Conservation (phyloP, 2,113 vertebrate genomes). For the Myanophis thanlyinensis region DNA sequence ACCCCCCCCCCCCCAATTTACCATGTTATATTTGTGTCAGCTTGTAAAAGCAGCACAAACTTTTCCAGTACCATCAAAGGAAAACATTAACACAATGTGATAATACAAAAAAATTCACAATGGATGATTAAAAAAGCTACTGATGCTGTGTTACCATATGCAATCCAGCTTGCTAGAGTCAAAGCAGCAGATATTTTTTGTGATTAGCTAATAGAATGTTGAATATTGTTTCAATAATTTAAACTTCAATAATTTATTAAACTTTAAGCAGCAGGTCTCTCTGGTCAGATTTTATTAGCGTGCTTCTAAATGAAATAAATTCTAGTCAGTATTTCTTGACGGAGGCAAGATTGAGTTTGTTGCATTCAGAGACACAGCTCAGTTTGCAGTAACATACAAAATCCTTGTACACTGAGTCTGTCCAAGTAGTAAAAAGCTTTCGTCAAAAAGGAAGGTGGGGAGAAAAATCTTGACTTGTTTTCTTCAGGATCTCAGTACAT, state of each 20-base stretch:
- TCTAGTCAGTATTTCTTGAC: constrained; percentile 51
- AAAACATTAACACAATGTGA: constrained; percentile 55
- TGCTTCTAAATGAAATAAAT: constrained; percentile 70
- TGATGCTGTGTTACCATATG: constrained; percentile 52
- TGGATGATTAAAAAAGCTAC: constrained; percentile 53
- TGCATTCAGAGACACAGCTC: constrained; percentile 58
- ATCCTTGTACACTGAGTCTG: constrained; percentile 56
- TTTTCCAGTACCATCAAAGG: constrained; percentile 26
- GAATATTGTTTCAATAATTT: constrained; percentile 45
- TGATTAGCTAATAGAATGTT: constrained; percentile 56
- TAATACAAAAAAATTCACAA: constrained; percentile 32
- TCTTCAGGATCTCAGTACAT: constrained; percentile 43
- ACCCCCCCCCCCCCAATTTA: constrained; percentile 13
- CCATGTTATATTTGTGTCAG: not conserved
- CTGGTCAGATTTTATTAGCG: constrained; percentile 61
- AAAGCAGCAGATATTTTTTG: constrained; percentile 55
- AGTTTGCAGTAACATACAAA: constrained; percentile 57
- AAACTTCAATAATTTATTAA: constrained; percentile 45
- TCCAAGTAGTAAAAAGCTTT: constrained; percentile 63
- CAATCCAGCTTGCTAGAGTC: constrained; percentile 49
- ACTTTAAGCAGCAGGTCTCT: constrained; percentile 61
- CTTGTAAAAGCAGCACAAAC: constrained; percentile 18
- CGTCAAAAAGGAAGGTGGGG: constrained; percentile 57
- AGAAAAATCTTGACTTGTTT: constrained; percentile 46
- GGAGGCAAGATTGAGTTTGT: constrained; percentile 37